Evolutionary conservation across 2,797 vertebrate species (phyloP), one percentile per base, ranked within the genome.

Genomic region (Alosa sapidissima): DNA sequence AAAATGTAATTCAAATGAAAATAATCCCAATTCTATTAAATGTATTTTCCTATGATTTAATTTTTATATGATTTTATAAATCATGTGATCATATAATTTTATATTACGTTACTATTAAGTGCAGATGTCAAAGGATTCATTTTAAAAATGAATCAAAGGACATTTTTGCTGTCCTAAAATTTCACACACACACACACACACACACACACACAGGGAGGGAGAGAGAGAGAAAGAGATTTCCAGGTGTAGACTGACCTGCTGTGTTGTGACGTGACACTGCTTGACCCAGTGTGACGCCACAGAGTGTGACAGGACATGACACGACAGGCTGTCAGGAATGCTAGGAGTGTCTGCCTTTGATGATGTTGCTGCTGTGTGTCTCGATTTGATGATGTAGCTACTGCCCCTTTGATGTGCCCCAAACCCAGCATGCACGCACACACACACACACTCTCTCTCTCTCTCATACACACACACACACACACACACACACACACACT

Each of bases 401-500:
- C 55, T 58, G 55, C 19, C 19, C 21, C 55, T 58, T 58, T 58
- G 55, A 58, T 58, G 55, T 58, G 3, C 55, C 55, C 19, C 21
- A 52, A 41, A 6, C 55, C 19, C 55, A 58, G 55, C 11, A 72
- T 10, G 14, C 65, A 41, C 65, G 41, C 65, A 36, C 65, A 68
- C 65, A 65, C 62, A 68, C 62, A 33, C n/a, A 68, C 24, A 68
- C n/a, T 33, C 60, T 28, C 5, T 28, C n/a, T 28, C 60, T 8
- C 60, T 3, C 60, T 21, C 58, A 10, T 9, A 10, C 58, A 10
- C 58, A 33, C 62, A 72, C 65, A 72, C 65, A 72, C 65, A 72
- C 62, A 68, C 62, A 68, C 65, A 72, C 65, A 72, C 65, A 72
- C 65, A 72, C 28, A 72, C 65, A 72, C 65, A 36, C 13, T n/a